A percentile compares a stretch with the other conserved stretches of the same genome.
Evolutionary conservation across 2,113 vertebrate genomes (phyloP).

Genomic region (Entelurus aequoreus): DNA sequence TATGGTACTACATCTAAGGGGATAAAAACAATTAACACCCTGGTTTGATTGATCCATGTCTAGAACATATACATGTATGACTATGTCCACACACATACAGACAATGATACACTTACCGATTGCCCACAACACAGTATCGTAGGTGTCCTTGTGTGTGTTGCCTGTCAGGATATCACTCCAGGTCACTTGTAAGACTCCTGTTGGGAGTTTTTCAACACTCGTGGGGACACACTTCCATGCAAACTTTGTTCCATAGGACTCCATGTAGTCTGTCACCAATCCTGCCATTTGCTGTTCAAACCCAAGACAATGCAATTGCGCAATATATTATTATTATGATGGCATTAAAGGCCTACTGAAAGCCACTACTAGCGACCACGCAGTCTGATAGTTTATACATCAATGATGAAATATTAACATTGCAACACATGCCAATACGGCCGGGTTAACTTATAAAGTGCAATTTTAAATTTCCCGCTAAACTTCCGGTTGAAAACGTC

Average conservation of each 20-base stretch:
- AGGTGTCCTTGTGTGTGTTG: conserved; percentile 69
- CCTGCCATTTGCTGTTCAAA: conserved; percentile 85
- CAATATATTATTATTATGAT: not conserved
- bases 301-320: conserved; percentile 6
- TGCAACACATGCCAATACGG: no score
- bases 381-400: no score
- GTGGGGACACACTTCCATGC: conserved; percentile 76
- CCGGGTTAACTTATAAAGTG: no score
- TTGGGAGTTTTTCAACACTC: conserved; percentile 72
- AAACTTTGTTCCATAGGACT: conserved; percentile 80
- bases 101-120: conserved; percentile 76
- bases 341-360: no score
- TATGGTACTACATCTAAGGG: no score
- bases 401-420: no score
- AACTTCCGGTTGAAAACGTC: no score
- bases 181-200: conserved; percentile 76
- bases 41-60: not conserved
- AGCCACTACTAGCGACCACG: no score
- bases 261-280: conserved; percentile 87
- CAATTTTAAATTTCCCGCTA: no score
- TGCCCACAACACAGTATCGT: conserved; percentile 89
- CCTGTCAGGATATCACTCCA: conserved; percentile 74
- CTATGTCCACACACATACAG: not conserved
- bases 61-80: not conserved
- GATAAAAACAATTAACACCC: no score